Conservation (phyloP, 2,797 vertebrate species). For the Eleutherodactylus coqui region DNA sequence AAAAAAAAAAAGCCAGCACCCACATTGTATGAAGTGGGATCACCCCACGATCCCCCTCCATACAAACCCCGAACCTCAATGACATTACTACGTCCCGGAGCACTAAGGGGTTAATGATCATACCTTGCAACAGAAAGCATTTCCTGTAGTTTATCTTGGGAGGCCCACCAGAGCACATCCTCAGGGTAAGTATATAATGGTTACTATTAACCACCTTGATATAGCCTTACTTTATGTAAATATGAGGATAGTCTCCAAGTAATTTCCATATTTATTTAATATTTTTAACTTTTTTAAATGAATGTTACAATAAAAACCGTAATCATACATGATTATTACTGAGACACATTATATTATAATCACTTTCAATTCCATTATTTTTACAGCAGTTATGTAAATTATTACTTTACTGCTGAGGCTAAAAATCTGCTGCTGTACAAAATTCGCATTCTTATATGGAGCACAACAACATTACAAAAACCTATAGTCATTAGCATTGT, state of each 20-base stretch:
- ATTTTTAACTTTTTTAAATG: not conserved
- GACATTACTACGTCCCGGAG: no score
- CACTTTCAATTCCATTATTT: conserved; percentile 2
- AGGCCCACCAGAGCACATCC: not conserved
- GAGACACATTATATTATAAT: not conserved
- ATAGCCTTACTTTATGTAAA: not conserved
- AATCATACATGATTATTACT: not conserved
- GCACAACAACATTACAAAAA: not conserved
- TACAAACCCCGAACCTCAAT: no score
- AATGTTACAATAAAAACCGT: not conserved
- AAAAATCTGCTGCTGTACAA: not conserved
- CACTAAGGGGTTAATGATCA: no score
- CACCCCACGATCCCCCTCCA: no score
- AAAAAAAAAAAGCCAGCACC: no score
- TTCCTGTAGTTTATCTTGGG: not conserved
- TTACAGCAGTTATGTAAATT: not conserved
- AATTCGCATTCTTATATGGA: not conserved
- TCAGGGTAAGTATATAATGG: not conserved
- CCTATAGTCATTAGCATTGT: not conserved
- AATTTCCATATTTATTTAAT: not conserved
- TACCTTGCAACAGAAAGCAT: not conserved
- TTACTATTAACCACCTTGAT: not conserved
- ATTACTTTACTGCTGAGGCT: not conserved
- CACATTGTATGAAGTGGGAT: no score
- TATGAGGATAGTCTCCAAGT: not conserved